Conservation (phyloP, 2,113 vertebrate genomes). For the Dissostichus mawsoni region DNA sequence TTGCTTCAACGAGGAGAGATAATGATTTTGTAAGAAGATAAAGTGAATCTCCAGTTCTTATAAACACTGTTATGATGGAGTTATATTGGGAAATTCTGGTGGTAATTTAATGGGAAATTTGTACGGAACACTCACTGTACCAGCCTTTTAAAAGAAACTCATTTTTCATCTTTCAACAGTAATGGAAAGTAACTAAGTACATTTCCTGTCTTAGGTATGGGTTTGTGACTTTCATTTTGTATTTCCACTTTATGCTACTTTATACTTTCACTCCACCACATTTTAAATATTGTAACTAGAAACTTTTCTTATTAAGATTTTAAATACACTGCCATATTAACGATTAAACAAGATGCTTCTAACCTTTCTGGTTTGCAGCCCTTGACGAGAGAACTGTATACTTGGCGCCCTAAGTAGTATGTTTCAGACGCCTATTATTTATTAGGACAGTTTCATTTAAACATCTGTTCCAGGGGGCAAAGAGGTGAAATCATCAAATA, state of each 20-base stretch:
- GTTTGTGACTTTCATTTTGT: no score
- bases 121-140: not conserved
- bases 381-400: no score
- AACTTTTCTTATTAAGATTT: not conserved
- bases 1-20: slow-evolving; percentile 57
- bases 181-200: not conserved
- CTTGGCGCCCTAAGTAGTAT: not conserved
- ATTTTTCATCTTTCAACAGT: not conserved
- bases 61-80: slow-evolving; percentile 38
- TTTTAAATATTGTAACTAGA: not conserved
- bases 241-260: no score
- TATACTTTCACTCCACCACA: not conserved
- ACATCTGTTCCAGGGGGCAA: not conserved
- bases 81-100: not conserved
- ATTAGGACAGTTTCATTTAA: slow-evolving; percentile 8
- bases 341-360: not conserved
- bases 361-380: not conserved
- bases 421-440: not conserved
- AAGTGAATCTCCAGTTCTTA: slow-evolving; percentile 25
- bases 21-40: slow-evolving; percentile 46
- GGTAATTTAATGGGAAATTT: not conserved
- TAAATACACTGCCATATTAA: not conserved
- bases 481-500: not conserved
- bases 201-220: no score
- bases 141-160: no score